phyloP scores from a whole-genome alignment of 2,113 vertebrate species.

The Mandrillus leucophaeus region DNA sequence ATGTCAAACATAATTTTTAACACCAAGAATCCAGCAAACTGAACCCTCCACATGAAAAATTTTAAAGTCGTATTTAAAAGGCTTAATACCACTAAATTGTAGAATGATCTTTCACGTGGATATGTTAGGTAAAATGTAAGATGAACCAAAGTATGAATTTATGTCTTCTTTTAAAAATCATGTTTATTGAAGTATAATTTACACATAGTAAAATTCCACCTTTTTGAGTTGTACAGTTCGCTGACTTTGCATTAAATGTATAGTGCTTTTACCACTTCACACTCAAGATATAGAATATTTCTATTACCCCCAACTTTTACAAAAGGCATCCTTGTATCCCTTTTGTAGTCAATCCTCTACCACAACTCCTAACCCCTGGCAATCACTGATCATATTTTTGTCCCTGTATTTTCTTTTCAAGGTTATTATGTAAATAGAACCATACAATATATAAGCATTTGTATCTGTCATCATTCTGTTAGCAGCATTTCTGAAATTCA shows the following conservation, averaged over 20 bases:
- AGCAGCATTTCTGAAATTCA: not conserved
- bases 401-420: not conserved
- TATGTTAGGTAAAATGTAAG: not conserved
- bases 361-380: not conserved
- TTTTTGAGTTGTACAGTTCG: not conserved
- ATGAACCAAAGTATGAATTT: conserved; percentile 3
- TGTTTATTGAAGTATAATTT: not conserved
- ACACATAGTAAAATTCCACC: not conserved
- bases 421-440: not conserved
- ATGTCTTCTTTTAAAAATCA: not conserved
- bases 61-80: not conserved
- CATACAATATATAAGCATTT: not conserved
- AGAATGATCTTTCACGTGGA: not conserved
- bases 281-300: not conserved
- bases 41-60: not conserved
- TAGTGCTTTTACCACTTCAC: not conserved
- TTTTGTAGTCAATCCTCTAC: not conserved
- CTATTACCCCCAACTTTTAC: not conserved
- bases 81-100: not conserved
- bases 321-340: not conserved
- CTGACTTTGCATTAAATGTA: not conserved
- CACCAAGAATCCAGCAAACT: not conserved
- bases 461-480: not conserved
- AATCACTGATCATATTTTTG: not conserved
- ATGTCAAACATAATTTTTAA: not conserved